phyloP scores from a whole-genome alignment of 2,888 invertebrate genomes.

The Alloplasta piceator region DNA sequence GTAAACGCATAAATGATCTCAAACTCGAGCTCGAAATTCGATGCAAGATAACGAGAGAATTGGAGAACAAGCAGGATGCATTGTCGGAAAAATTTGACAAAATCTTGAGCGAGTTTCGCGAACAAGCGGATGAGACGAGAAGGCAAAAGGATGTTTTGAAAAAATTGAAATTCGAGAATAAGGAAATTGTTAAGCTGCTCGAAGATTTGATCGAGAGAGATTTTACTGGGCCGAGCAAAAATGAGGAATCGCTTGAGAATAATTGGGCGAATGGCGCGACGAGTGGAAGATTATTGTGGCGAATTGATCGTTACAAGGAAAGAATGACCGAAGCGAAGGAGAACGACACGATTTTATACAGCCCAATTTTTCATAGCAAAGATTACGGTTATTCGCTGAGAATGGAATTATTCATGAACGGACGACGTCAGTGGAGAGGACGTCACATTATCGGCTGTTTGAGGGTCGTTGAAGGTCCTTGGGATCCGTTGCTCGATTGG shows the following conservation, averaged over 20 bases:
- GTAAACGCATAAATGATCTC: conserved; percentile 82
- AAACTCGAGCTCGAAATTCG: conserved; percentile 85
- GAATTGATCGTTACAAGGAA: conserved; percentile 87
- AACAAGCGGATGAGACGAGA: conserved; percentile 55
- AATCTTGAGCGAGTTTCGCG: conserved; percentile 80
- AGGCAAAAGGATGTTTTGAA: conserved; percentile 60
- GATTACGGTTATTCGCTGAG: conserved; percentile 90
- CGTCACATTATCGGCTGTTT: conserved; percentile 89
- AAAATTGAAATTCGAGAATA: conserved; percentile 71
- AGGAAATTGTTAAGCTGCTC: conserved; percentile 72
- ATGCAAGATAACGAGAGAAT: conserved; percentile 82
- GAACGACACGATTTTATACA: conserved; percentile 86
- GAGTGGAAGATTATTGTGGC: conserved; percentile 88
- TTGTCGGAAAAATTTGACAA: conserved; percentile 85
- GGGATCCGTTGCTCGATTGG: conserved; percentile 89
- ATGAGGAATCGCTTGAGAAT: not conserved
- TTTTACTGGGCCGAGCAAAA: conserved; percentile 30
- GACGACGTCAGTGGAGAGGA: conserved; percentile 91
- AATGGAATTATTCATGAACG: conserved; percentile 89
- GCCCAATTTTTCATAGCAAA: conserved; percentile 88
- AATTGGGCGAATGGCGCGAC: conserved; percentile 44
- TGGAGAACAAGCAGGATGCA: conserved; percentile 83
- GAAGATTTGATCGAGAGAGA: conserved; percentile 70
- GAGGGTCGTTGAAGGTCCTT: conserved; percentile 88
- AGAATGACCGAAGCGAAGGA: conserved; percentile 89